A percentile compares a stretch with the other conserved stretches of the same genome.
Conservation (phyloP, 2,888 invertebrate species). For the Acrobasis repandana region DNA sequence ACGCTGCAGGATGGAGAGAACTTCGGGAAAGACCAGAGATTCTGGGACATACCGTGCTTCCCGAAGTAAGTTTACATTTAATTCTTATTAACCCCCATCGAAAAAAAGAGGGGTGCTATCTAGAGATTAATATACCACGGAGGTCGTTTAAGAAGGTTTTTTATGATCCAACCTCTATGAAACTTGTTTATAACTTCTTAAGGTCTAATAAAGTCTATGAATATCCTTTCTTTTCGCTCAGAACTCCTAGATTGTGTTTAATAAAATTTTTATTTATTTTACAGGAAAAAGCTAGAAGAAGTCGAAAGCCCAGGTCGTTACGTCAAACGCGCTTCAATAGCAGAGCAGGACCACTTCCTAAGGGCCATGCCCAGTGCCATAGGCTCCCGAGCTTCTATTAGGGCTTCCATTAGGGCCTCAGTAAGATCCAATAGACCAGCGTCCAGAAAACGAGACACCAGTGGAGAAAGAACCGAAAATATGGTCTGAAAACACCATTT, state of each 20-base stretch:
- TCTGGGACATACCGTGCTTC: constrained; percentile 92
- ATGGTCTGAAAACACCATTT: constrained; percentile 38
- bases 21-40: constrained; percentile 90
- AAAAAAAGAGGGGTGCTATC: too few species aligned
- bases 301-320: constrained; percentile 55
- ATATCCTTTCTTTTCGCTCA: too few species aligned
- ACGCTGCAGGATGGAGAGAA: constrained; percentile 93
- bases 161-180: too few species aligned
- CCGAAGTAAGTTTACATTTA: constrained; percentile 75
- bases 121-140: too few species aligned
- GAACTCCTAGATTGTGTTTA: too few species aligned
- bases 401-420: constrained; percentile 59
- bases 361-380: constrained; percentile 59
- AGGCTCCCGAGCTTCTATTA: constrained; percentile 68
- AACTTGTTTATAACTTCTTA: too few species aligned
- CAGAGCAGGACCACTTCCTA: constrained; percentile 55
- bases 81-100: constrained; percentile 7
- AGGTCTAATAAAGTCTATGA: too few species aligned
- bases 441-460: constrained; percentile 28
- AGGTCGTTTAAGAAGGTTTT: too few species aligned
- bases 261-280: not conserved
- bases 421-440: constrained; percentile 36
- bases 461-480: constrained; percentile 39
- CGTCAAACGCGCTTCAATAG: constrained; percentile 48
- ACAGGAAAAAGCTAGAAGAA: constrained; percentile 51